These are phyloP conservation scores for Poliocrania exsul DNA, from an alignment of 2,797 vertebrate species.

Conservation along the genomic window DNA sequence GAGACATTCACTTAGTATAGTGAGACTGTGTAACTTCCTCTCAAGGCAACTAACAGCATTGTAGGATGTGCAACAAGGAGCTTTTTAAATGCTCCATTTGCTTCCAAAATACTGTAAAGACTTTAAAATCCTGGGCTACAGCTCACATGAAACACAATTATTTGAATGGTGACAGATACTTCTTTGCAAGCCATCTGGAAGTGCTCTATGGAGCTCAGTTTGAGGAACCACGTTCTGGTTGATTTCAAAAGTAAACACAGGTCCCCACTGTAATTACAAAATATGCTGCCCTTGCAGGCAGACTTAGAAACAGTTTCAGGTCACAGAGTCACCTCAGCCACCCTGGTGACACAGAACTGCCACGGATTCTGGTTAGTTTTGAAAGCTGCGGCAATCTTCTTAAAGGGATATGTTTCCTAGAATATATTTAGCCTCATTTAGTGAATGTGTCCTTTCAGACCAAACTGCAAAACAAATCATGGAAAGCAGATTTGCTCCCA, in stretches of 20 bases:
- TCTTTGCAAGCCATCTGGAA: slow-evolving; percentile 33
- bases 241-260: slow-evolving; percentile 35
- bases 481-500: not conserved
- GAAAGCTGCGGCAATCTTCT: not conserved
- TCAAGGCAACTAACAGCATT: not conserved
- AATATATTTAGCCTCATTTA: not conserved
- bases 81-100: not conserved
- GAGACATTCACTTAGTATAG: not conserved
- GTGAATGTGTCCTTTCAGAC: not conserved
- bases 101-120: not conserved
- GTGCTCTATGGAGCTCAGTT: not conserved
- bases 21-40: not conserved
- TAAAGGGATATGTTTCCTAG: not conserved
- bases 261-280: not conserved
- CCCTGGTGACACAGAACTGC: not conserved
- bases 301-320: slow-evolving; percentile 14
- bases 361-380: not conserved
- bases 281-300: not conserved
- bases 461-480: not conserved
- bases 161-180: not conserved
- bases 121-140: not conserved
- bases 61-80: not conserved
- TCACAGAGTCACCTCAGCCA: slow-evolving; percentile 21
- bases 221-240: not conserved
- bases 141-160: not conserved